phyloP scores from a whole-genome alignment of 2,113 vertebrate species.

The Eulemur rufifrons region DNA sequence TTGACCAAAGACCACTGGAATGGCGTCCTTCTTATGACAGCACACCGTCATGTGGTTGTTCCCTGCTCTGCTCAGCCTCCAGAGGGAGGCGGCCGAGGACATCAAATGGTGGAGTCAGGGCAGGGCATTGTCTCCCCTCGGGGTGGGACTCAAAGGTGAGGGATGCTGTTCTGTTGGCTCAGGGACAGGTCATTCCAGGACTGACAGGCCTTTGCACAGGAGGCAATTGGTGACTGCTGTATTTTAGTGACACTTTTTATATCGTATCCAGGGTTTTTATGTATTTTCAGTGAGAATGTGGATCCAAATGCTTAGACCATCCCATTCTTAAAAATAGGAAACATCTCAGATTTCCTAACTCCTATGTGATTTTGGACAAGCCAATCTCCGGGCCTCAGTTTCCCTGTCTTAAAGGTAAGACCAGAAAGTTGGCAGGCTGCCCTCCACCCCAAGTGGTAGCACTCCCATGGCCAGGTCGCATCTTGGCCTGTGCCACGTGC shows the following conservation, averaged over 20 bases:
- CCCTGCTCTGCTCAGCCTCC: background rate
- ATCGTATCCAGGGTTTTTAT: no score
- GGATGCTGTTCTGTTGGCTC: background rate
- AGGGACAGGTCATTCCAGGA: background rate
- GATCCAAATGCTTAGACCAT: background rate
- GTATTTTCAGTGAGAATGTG: background rate
- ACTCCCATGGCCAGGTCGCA: accelerated
- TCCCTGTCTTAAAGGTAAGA: background rate
- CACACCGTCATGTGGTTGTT: background rate
- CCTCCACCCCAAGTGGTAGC: background rate
- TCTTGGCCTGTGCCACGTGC: background rate
- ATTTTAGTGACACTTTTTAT: background rate
- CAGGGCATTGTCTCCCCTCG: background rate
- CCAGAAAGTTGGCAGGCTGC: background rate
- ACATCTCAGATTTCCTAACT: background rate
- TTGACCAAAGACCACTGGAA: no score
- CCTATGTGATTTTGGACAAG: background rate
- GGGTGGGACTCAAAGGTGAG: background rate
- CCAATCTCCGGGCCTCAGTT: background rate
- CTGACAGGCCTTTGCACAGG: background rate
- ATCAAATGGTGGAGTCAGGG: background rate
- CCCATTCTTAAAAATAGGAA: background rate
- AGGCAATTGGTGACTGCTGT: background rate
- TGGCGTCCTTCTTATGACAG: background rate
- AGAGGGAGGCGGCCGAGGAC: background rate